Evolutionary conservation across 1,140 invertebrate genomes (phyloP).

Genomic region (Drosophila rufa): DNA sequence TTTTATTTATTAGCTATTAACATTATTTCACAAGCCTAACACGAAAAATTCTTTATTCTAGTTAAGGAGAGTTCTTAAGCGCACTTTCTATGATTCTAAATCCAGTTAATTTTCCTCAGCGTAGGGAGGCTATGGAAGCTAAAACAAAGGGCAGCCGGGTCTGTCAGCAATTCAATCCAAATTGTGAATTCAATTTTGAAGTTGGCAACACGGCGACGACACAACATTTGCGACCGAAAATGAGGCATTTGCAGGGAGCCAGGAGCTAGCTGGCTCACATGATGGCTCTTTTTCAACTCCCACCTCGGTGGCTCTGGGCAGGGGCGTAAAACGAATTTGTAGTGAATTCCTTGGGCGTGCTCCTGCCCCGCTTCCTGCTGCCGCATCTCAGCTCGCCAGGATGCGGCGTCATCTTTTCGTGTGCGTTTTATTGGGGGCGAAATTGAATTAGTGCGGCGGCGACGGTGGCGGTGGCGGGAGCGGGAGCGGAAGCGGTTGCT

Average conservation of each 20-base stretch:
- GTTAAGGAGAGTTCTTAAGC: too few species aligned
- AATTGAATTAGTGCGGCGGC: conserved; percentile 75
- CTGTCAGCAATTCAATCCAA: conserved; percentile 68
- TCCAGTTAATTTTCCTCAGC: not conserved
- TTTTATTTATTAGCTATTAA: too few species aligned
- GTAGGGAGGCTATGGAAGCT: conserved; percentile 4
- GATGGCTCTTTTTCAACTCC: conserved; percentile 15
- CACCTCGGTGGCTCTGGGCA: not conserved
- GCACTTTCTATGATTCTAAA: too few species aligned
- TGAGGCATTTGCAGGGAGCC: conserved; percentile 50
- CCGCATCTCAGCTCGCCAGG: conserved; percentile 17
- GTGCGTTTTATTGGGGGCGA: conserved; percentile 74
- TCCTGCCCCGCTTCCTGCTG: not conserved
- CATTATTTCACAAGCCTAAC: too few species aligned
- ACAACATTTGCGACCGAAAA: conserved; percentile 62
- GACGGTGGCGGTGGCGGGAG: conserved; percentile 46
- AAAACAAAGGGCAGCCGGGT: conserved; percentile 58
- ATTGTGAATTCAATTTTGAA: conserved; percentile 78
- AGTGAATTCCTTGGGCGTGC: conserved; percentile 61
- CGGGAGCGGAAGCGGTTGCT: conserved; percentile 81
- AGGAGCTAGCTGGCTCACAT: conserved; percentile 29
- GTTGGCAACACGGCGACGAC: conserved; percentile 61
- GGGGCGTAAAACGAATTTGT: conserved; percentile 73
- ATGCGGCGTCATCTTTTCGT: conserved; percentile 63
- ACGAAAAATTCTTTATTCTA: too few species aligned